A percentile compares a stretch with the other conserved stretches of the same genome.
Evolutionary conservation across 1,140 invertebrate species (phyloP).

Genomic region (Caenorhabditis elegans): WBcel235 BX284605.5:19696501-19697000

Average conservation of each 20-base stretch:
- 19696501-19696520: constrained; percentile 31
- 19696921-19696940: no score
- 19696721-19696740: constrained; percentile 57
- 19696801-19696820: constrained; percentile 55
- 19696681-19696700: constrained; percentile 63
- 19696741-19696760: constrained; percentile 52
- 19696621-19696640: constrained; percentile 60
- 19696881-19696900: no score
- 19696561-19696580: background rate
- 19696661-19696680: constrained; percentile 52
- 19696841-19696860: constrained; percentile 58
- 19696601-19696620: constrained; percentile 61
- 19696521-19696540: background rate
- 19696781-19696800: constrained; percentile 58
- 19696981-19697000: no score
- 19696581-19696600: constrained; percentile 54
- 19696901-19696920: no score
- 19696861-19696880: constrained; percentile 48
- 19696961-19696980: no score
- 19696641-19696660: constrained; percentile 28
- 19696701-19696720: constrained; percentile 52
- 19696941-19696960: no score
- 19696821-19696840: constrained; percentile 64
- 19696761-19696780: constrained; percentile 57
- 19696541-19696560: background rate